Conservation (phyloP, 2,888 invertebrate genomes). For the Mantis religiosa region DNA sequence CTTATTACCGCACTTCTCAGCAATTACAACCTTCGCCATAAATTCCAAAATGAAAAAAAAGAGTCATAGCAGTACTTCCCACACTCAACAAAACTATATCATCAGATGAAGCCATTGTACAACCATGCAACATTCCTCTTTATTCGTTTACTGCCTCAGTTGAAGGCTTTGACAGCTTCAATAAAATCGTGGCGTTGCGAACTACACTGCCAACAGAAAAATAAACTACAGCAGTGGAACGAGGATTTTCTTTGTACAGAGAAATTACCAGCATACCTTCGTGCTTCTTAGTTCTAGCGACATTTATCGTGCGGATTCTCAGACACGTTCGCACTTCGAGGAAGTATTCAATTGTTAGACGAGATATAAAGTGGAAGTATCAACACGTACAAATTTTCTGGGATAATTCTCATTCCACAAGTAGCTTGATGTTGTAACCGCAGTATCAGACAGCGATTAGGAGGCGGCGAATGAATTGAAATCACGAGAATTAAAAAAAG, state of each 20-base stretch:
- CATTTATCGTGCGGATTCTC: too few relatives aligned
- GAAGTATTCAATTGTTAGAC: too few relatives aligned
- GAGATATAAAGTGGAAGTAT: too few relatives aligned
- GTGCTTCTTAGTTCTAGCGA: background rate
- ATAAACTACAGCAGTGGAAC: background rate
- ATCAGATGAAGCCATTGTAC: background rate
- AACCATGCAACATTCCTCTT: background rate
- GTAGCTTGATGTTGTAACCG: too few relatives aligned
- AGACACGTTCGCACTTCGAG: too few relatives aligned
- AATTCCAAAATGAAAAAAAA: background rate
- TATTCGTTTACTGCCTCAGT: background rate
- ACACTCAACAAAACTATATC: background rate
- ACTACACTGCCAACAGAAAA: background rate
- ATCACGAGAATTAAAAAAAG: too few relatives aligned
- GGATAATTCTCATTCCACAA: too few relatives aligned
- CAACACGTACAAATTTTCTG: too few relatives aligned
- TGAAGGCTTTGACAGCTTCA: background rate
- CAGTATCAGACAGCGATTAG: too few relatives aligned
- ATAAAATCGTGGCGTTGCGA: background rate
- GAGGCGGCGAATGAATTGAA: too few relatives aligned
- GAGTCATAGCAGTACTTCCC: background rate
- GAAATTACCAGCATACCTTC: background rate
- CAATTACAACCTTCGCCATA: background rate
- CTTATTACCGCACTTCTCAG: background rate
- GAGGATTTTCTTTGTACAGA: background rate